These are phyloP conservation scores for Barbus barbus DNA, from an alignment of 2,113 vertebrate species.

Conservation along the genomic window DNA sequence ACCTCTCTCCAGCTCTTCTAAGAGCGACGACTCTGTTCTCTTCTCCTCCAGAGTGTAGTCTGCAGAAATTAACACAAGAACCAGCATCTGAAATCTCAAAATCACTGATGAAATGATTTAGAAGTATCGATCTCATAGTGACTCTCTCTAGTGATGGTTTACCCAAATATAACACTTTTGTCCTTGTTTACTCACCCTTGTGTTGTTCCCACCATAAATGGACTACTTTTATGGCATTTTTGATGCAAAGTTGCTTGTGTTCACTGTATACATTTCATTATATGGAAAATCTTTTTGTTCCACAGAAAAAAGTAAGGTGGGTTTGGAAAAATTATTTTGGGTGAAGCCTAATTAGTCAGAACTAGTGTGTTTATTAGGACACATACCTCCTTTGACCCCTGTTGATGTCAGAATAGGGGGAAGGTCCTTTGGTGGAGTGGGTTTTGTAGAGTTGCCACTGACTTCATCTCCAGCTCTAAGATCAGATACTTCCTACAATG, in stretches of 20 bases:
- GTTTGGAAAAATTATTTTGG: neutral
- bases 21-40: constrained; percentile 89
- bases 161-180: neutral
- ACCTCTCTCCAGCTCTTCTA: constrained; percentile 86
- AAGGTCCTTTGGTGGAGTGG: constrained; percentile 92
- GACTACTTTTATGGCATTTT: too few species aligned
- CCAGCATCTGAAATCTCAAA: neutral
- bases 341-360: neutral
- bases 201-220: neutral
- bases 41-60: constrained; percentile 97
- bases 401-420: constrained; percentile 98
- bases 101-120: neutral
- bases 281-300: neutral
- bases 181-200: neutral
- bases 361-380: neutral
- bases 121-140: neutral
- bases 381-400: constrained; percentile 94
- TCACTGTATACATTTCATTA: neutral
- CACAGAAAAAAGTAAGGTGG: neutral
- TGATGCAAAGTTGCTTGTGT: neutral
- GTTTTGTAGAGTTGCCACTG: constrained; percentile 88
- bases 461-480: constrained; percentile 84
- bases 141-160: neutral
- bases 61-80: constrained; percentile 58
- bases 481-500: constrained; percentile 74